Evolutionary conservation across 2,797 vertebrate genomes (phyloP), one percentile per base, ranked within the genome.

Genomic region (Neomorphus geoffroyi): DNA sequence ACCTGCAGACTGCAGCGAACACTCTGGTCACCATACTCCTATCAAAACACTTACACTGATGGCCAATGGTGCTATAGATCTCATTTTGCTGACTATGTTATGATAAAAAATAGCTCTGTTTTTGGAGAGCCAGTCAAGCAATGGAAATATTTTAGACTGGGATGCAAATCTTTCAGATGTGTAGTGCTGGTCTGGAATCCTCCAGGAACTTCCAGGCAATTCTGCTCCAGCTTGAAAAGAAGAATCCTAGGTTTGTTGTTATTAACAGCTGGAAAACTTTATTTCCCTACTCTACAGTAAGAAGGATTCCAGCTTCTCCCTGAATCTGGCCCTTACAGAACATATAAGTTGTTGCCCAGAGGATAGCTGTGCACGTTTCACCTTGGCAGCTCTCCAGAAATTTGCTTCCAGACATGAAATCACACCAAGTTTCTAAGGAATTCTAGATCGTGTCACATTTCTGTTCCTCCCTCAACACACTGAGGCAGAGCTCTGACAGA

Each of bases 191-290:
- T 72, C 22, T 69, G 65, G 79, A 90, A 46, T 60, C 60, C 86
- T 85, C 48, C 71, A 79, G 67, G 37, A 88, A 57, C 48, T 65
- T 91, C 27, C 33, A 87, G 45, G 79, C 65, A 64, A 24, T 71
- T 90, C 84, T 94, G 71, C 71, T 92, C 53, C 67, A 77, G 83
- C 62, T 70, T 9, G 2, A 92, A 56, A 84, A 78, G 83, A 86
- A 69, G 16, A 93, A 83, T 65, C 79, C 53, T 32, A 8, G 35
- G 27, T 24, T 61, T 84, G 78, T 88, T 91, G 61, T 62, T 83
- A 72, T 23, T 46, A 89, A 67, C 88, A 96, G 84, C 69, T 95
- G 92, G 90, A 87, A 91, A 73, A 48, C 74, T 89, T 92, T 85
- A 69, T 45, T 92, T 87, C 78, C 74, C 43, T 75, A 0, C 39